Evolutionary conservation across 2,113 vertebrate species (phyloP), one percentile per base, ranked within the genome.

Genomic region (Sinocyclocheilus maitianheensis): DNA sequence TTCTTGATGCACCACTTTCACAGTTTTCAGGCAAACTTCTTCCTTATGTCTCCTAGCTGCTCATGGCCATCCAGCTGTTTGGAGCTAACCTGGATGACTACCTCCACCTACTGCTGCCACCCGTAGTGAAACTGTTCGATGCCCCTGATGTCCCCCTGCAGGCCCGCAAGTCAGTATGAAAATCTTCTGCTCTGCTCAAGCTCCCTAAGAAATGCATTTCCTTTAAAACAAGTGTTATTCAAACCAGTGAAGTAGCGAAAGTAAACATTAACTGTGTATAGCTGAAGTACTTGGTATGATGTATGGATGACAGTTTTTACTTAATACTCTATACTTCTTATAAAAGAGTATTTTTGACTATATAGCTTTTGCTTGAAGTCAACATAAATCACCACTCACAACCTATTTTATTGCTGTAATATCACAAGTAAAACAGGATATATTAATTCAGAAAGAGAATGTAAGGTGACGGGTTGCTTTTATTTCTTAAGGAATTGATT

Each of bases 71-170:
- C 92, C 98, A 99, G 94, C 95, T 98, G 88, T 99, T 99, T 84
- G 98, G 98, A 24, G 98, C 98, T 86, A 99, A 99, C 92, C 91
- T 99, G 84, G 98, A 99, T 4, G 98, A 99, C 93, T 99, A 99
- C 90, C 95, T 99, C 71, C 98, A 99, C 89, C 93, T 99, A 90
- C 88, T 99, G 71, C 91, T 99, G 91, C 98, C 98, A 86, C 98
- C 98, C 2, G 97, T 99, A 65, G 98, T 99, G 77, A 99, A 99
- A 90, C 93, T 99, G 0, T 99, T 99, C 88, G 98, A 99, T 90
- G 97, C 97, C 34, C 94, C 96, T 0, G 98, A 99, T 85, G 96
- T 96, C 7, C 98, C 98, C 0, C 88, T 97, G 58, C 94, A 94
- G 67, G 97, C 97, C 20, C 97, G 98, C 92, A 99, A 97, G 98